These are phyloP conservation scores for Lycodopsis pacificus DNA, from an alignment of 2,797 vertebrate genomes.

Conservation along the genomic window DNA sequence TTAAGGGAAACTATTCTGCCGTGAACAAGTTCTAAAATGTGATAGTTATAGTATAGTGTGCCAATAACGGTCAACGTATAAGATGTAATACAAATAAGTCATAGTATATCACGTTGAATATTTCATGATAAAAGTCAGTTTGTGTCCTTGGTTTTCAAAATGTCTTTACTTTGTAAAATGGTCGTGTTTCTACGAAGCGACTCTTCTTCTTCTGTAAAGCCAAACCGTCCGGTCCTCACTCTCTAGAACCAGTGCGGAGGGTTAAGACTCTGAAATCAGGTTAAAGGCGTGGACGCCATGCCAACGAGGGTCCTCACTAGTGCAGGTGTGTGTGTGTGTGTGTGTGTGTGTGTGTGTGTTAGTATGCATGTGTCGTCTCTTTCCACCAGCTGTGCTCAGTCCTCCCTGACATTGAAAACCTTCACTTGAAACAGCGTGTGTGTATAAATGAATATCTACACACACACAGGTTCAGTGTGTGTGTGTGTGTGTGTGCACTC, in stretches of 20 bases:
- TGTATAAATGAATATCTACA: conserved; percentile 68
- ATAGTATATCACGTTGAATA: too few relatives aligned
- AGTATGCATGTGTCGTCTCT: conserved; percentile 70
- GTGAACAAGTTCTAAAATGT: too few relatives aligned
- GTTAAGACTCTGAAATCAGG: not conserved
- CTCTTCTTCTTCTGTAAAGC: too few relatives aligned
- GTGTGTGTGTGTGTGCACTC: not conserved
- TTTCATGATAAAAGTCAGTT: too few relatives aligned
- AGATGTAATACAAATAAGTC: too few relatives aligned
- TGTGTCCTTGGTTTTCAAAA: too few relatives aligned
- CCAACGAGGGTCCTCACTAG: conserved; percentile 51
- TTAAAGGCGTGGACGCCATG: conserved; percentile 20
- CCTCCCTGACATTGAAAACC: conserved; percentile 80
- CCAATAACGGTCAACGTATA: too few relatives aligned
- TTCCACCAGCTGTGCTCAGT: conserved; percentile 78
- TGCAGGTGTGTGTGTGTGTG: conserved; percentile 40
- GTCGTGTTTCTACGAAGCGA: too few relatives aligned
- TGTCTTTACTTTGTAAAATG: too few relatives aligned
- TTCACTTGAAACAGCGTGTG: conserved; percentile 67
- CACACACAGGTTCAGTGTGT: conserved; percentile 5
- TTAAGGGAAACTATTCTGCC: too few relatives aligned
- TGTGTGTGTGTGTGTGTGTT: conserved; percentile 70
- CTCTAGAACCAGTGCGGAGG: not conserved
- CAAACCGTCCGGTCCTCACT: not conserved
- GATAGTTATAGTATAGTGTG: too few relatives aligned